phyloP scores from a whole-genome alignment of 2,888 invertebrate genomes.

The Xanthorhoe designata region DNA sequence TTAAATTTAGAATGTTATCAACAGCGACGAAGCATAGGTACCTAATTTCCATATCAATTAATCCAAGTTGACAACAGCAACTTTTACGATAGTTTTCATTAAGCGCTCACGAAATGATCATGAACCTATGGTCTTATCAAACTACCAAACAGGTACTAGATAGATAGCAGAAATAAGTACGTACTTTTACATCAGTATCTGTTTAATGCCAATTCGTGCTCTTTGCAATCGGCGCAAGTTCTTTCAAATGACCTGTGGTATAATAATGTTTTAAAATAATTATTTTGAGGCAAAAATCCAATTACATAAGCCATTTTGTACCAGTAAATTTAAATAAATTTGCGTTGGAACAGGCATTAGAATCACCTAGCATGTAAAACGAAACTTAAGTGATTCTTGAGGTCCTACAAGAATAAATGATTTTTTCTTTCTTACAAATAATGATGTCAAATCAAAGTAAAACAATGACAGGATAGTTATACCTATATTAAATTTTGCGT shows the following conservation, averaged over 20 bases:
- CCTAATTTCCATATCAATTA: not conserved
- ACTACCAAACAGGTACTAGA: not conserved
- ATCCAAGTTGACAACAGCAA: too few relatives aligned
- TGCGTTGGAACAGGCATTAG: too few relatives aligned
- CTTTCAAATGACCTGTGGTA: conserved; percentile 46
- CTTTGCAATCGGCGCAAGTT: conserved; percentile 52
- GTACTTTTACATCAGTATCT: not conserved
- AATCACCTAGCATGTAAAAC: too few relatives aligned
- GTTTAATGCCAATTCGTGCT: conserved; percentile 8
- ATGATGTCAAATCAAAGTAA: too few relatives aligned
- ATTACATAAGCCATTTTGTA: too few relatives aligned
- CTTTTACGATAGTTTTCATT: too few relatives aligned
- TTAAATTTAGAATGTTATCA: not conserved
- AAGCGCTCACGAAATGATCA: not conserved
- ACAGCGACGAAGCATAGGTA: not conserved
- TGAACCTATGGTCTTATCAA: not conserved
- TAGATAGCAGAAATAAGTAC: not conserved
- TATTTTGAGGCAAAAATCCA: not conserved
- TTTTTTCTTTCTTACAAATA: too few relatives aligned
- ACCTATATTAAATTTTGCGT: too few relatives aligned
- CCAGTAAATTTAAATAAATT: too few relatives aligned
- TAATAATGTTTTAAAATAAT: conserved; percentile 2
- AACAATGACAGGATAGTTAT: too few relatives aligned
- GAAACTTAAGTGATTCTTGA: too few relatives aligned
- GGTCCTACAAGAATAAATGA: too few relatives aligned